phyloP scores from a whole-genome alignment of 2,888 invertebrate species.

The Mayetiola destructor region DNA sequence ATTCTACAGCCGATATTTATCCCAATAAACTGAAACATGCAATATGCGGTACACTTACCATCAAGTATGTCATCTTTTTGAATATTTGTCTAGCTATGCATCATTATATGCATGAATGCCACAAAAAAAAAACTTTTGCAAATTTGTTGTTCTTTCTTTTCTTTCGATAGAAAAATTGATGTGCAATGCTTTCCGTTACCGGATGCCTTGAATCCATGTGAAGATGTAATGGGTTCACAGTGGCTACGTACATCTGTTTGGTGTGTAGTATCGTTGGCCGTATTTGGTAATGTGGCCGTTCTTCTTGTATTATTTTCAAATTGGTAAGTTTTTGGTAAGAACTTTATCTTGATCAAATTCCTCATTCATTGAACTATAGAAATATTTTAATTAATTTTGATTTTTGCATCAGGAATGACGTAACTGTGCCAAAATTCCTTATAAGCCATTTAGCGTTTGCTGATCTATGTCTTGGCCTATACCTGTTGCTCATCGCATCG shows the following conservation, averaged over 20 bases:
- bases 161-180: constrained; percentile 30
- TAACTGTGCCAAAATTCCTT: constrained; percentile 52
- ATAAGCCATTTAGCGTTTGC: constrained; percentile 77
- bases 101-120: neutral
- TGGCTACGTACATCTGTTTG: constrained; percentile 71
- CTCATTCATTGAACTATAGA: neutral
- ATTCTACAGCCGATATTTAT: constrained; percentile 34
- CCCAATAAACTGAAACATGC: constrained; percentile 36
- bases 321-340: constrained; percentile 24
- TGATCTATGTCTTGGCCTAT: constrained; percentile 76
- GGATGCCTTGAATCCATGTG: constrained; percentile 74
- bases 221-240: constrained; percentile 73
- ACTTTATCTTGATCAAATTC: neutral
- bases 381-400: neutral
- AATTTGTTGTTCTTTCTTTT: constrained; percentile 9
- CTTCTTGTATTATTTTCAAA: constrained; percentile 59
- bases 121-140: neutral
- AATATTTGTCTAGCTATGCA: neutral
- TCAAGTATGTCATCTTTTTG: constrained; percentile 26
- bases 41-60: constrained; percentile 41
- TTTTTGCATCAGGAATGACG: constrained; percentile 31
- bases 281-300: constrained; percentile 71
- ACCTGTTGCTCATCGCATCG: constrained; percentile 66
- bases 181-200: constrained; percentile 58
- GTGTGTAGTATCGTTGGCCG: constrained; percentile 68